Conservation (phyloP, 2,888 invertebrate genomes). For the Drosophila stalkeri region DNA sequence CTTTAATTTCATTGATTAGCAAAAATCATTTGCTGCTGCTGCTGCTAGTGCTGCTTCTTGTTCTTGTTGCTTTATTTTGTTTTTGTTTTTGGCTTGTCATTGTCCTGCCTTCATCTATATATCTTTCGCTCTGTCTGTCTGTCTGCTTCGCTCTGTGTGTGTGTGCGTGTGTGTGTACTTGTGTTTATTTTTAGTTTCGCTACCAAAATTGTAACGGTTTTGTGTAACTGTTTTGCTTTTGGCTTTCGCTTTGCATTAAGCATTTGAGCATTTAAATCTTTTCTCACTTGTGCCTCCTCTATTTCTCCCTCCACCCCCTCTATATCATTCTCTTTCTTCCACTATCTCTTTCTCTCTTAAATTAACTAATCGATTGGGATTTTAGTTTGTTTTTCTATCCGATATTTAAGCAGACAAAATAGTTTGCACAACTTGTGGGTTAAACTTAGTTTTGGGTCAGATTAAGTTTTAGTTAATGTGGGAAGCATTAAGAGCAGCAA, state of each 20-base stretch:
- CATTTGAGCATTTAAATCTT: conserved; percentile 49
- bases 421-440: conserved; percentile 20
- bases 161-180: conserved; percentile 30
- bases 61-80: conserved; percentile 40
- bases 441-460: not conserved
- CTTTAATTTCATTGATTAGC: conserved; percentile 85
- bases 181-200: conserved; percentile 60
- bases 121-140: conserved; percentile 36
- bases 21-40: conserved; percentile 62
- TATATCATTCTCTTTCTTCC: not conserved
- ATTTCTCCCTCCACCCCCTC: too few relatives aligned
- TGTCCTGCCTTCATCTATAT: conserved; percentile 43
- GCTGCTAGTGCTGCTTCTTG: conserved; percentile 41
- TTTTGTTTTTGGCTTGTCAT: conserved; percentile 65
- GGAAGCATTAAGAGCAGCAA: not conserved
- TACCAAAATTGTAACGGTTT: conserved; percentile 54
- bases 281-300: not conserved
- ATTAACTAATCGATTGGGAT: conserved; percentile 52
- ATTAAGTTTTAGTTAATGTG: not conserved
- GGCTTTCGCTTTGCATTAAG: conserved; percentile 27
- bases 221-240: conserved; percentile 32
- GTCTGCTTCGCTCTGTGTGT: conserved; percentile 21
- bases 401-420: conserved; percentile 13
- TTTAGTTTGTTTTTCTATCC: conserved; percentile 16
- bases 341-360: conserved; percentile 22